Base-by-base conservation (phyloP, 2,797 vertebrate species). In the Galagoides demidoff region DNA sequence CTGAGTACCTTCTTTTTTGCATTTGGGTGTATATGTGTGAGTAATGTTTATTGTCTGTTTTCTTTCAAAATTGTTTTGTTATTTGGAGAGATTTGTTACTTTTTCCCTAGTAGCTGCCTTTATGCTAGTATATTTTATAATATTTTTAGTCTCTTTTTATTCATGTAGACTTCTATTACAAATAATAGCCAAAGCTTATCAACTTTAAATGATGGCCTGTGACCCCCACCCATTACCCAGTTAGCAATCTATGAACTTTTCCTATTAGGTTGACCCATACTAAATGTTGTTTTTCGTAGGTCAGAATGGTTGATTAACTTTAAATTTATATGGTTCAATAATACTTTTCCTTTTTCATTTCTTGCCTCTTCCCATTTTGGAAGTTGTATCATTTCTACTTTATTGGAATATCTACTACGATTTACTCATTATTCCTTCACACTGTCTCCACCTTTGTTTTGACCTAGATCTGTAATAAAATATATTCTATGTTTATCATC, bases 11-110 rank as follows among this genome's bases (percentile, higher is more conserved):
- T 23, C 37, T 63, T 55, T 79, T 90, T 85, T 39, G 43, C n/a
- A 88, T 61, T 76, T 63, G 55, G 27, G 29, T 52, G 7, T 34
- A 89, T 71, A 78, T 78, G 9, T 63, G 25, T 63, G 10, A 57
- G 23, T 70, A 68, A 31, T 88, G 12, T 55, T 73, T 74, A 68
- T 78, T 19, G 4, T 74, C 43, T 73, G 17, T 78, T 94, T 78
- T 31, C 37, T 92, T 94, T 66, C 59, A 85, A 94, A 71, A 52
- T 70, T 29, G 79, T 39, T 92, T 61, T 85, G 14, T 39, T 83
- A 14, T 39, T 64, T 88, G 78, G 34, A 68, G 86, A 68, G 11
- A 89, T 73, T 43, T 84, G n/a, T 57, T 55, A 3, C 34, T 59
- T 59, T 85, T 83, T 45, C n/a, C 45, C 19, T 55, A 70, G 39